phyloP scores from a whole-genome alignment of 2,888 invertebrate genomes.

The Trachelus tabidus region DNA sequence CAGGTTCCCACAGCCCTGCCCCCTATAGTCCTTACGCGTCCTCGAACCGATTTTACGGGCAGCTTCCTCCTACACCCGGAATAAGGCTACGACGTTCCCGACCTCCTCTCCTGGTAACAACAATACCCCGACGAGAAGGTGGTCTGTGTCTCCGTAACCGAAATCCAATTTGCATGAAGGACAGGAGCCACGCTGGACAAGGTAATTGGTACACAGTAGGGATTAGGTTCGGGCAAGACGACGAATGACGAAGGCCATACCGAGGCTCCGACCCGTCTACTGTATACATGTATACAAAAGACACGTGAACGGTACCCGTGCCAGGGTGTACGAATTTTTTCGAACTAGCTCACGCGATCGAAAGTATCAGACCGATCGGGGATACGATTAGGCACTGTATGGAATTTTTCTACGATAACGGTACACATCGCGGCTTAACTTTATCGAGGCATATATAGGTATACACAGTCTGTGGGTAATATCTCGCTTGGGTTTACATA shows the following conservation, averaged over 20 bases:
- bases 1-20: background rate
- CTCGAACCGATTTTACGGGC: slow-evolving; percentile 9
- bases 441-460: background rate
- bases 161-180: slow-evolving; percentile 61
- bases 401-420: background rate
- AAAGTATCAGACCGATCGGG: background rate
- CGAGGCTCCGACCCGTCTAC: background rate
- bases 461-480: background rate
- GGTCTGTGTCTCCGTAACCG: slow-evolving; percentile 37
- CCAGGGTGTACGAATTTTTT: background rate
- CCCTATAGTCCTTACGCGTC: background rate
- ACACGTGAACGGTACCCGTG: background rate
- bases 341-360: background rate
- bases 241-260: slow-evolving; percentile 32
- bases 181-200: slow-evolving; percentile 40
- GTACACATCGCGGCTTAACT: background rate
- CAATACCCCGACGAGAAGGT: slow-evolving; percentile 12
- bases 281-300: background rate
- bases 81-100: background rate
- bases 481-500: slow-evolving; percentile 31
- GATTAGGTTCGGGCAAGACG: slow-evolving; percentile 48
- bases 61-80: background rate
- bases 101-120: slow-evolving; percentile 1
- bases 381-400: background rate
- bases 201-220: slow-evolving; percentile 57